These are phyloP conservation scores for Julus scandinavius DNA, from an alignment of 2,888 invertebrate species.

Conservation along the genomic window DNA sequence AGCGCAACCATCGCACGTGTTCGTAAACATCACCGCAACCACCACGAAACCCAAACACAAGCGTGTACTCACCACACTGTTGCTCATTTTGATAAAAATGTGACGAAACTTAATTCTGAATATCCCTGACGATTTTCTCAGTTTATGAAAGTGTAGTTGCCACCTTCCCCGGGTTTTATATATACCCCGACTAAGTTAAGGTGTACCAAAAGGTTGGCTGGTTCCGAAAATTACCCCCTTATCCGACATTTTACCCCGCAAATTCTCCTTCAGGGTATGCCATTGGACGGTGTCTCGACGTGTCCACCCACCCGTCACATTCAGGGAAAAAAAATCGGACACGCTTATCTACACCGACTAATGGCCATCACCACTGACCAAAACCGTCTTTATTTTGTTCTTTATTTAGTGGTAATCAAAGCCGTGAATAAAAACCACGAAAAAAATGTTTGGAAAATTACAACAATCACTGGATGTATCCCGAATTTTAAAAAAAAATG, in stretches of 20 bases:
- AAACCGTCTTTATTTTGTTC: not conserved
- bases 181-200: not conserved
- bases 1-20: not conserved
- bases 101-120: not conserved
- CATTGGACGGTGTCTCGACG: not conserved
- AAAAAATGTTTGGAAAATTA: not conserved
- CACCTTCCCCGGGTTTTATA: not conserved
- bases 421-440: not conserved
- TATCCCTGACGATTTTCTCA: not conserved
- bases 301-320: slow-evolving; percentile 16
- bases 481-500: not conserved
- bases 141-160: not conserved
- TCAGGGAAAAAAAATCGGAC: not conserved
- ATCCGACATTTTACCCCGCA: not conserved
- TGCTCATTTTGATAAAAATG: not conserved
- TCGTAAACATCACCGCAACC: not conserved
- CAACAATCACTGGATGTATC: not conserved
- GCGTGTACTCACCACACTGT: not conserved
- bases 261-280: not conserved
- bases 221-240: not conserved
- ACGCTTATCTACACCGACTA: not conserved
- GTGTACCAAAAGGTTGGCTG: not conserved
- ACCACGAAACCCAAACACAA: not conserved
- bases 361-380: not conserved
- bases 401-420: slow-evolving; percentile 24